Conservation (phyloP, 2,797 vertebrate genomes). For the Botia kubotai region DNA sequence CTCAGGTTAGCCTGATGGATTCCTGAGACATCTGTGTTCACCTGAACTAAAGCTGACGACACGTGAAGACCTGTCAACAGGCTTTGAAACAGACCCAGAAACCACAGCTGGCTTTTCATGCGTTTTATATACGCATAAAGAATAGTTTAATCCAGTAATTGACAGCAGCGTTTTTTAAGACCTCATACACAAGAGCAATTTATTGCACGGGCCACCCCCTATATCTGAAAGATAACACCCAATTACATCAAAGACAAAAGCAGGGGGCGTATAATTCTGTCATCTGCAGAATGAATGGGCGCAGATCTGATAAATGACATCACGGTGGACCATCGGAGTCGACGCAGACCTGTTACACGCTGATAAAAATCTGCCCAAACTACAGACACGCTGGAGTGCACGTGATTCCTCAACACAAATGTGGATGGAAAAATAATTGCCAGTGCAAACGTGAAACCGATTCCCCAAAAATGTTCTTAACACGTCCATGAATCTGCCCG, state of each 20-base stretch:
- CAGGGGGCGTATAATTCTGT: constrained; percentile 17
- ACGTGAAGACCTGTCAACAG: not conserved
- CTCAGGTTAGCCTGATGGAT: constrained; percentile 22
- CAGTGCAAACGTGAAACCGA: not conserved
- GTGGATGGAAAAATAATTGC: not conserved
- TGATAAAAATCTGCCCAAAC: not conserved
- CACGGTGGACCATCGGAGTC: not conserved
- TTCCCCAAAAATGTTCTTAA: not conserved
- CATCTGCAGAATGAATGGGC: not conserved
- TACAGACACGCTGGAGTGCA: not conserved
- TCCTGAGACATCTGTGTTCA: not conserved
- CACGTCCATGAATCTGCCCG: not conserved
- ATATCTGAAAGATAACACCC: constrained; percentile 9
- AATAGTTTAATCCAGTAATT: not conserved
- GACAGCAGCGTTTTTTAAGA: not conserved
- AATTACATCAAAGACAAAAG: constrained; percentile 27
- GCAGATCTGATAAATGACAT: constrained; percentile 3
- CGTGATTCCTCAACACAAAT: not conserved
- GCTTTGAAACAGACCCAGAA: constrained; percentile 8
- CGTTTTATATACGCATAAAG: not conserved
- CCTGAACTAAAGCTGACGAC: constrained; percentile 22
- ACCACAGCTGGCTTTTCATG: constrained; percentile 3
- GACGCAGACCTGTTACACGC: not conserved
- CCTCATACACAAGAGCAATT: not conserved
- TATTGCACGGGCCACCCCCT: no score